Evolutionary conservation across 2,113 vertebrate species (phyloP).

Genomic region (Macquaria ambigua): DNA sequence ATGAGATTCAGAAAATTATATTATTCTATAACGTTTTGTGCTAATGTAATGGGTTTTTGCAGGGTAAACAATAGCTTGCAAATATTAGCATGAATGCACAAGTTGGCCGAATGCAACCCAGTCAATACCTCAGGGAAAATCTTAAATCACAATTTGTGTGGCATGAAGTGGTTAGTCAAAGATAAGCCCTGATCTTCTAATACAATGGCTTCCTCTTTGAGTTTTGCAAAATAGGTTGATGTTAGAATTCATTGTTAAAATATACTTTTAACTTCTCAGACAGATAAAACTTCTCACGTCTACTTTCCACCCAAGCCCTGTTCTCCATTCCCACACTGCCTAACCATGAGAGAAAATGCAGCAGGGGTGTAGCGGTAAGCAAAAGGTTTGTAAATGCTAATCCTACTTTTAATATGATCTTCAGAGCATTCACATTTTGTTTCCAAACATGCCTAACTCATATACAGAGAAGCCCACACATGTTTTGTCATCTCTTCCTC

Average conservation of each 20-base stretch:
- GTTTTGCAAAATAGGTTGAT: background rate
- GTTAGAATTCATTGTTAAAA: background rate
- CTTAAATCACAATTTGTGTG: background rate
- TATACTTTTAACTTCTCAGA: background rate
- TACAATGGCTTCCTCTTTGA: background rate
- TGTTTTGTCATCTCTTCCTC: background rate
- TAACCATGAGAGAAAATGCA: background rate
- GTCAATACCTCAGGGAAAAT: background rate
- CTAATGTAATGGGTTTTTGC: background rate
- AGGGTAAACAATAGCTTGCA: slow-evolving; percentile 7
- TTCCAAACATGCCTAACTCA: background rate
- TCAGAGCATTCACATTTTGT: background rate
- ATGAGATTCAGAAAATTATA: background rate
- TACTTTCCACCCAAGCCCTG: no score
- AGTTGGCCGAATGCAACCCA: background rate
- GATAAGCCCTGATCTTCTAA: background rate
- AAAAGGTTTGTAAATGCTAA: background rate
- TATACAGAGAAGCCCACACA: background rate
- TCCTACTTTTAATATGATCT: background rate
- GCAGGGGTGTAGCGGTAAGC: background rate
- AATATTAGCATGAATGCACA: slow-evolving; percentile 4
- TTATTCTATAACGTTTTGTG: background rate
- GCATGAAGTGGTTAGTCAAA: background rate
- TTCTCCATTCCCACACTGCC: background rate
- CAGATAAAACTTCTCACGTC: background rate